Base-by-base conservation (phyloP, 2,113 vertebrate genomes). In the Thalassoma bifasciatum region DNA sequence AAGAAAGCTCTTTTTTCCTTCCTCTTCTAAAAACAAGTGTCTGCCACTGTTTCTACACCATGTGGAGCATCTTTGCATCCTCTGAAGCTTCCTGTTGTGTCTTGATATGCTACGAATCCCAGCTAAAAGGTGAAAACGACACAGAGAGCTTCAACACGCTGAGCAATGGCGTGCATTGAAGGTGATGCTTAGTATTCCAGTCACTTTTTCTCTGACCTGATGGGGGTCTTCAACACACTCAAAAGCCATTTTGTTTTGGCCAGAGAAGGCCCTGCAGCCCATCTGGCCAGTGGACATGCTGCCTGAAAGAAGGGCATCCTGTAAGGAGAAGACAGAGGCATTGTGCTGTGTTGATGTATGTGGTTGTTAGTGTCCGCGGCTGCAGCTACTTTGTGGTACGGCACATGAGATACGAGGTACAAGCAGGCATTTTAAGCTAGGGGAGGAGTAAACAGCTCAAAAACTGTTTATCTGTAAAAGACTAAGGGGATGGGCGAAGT, bases 181-280 rank as follows among this genome's bases (percentile, higher is more conserved):
- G 75, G 58, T 14, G 57, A 69, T 63, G 57, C 70, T 92, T 92
- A 90, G 86, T 88, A 92, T 92, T 91, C 90, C 70, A 77, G 72
- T 88, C 86, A 82, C 82, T 81, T 22, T 59, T 57, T 66, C 73
- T 53, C 57, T 21, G 77, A 88, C 86, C 81, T 85, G 79, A 86
- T 79, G 77, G 71, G 85, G 85, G 84, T 86, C 81, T 82, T 82
- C 65, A 74, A 34, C 76, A 74, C 83, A 83, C 74, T 92, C 88
- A 88, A 89, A 49, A 89, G 90, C 73, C 68, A 74, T 84, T 89
- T 88, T 90, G 86, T 90, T 85, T 68, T 49, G 78, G 63, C 77
- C 84, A 68, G 82, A 83, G 76, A 76, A 72, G 59, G 70, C 85
- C 73, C 69, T 66, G 74, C 75, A 73, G 84, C 86, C 88, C 90